Base-by-base conservation (phyloP, 2,113 vertebrate species). In the Vulpes vulpes region DNA sequence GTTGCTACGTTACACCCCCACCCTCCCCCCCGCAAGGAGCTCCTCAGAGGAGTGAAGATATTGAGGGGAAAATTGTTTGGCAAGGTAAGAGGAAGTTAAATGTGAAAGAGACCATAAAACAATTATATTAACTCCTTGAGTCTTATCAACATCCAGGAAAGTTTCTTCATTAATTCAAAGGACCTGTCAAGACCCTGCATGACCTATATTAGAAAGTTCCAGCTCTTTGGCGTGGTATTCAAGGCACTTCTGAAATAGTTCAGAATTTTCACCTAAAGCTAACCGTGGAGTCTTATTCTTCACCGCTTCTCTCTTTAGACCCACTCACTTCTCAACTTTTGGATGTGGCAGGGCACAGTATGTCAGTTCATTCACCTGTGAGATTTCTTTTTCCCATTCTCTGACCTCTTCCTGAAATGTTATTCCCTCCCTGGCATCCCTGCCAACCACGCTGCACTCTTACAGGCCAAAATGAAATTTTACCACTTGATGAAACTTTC, bases 61-160 rank as follows among this genome's bases (percentile, higher is more conserved):
- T 2, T 74, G 60, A 25, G 73, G n/a, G 3, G 30, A 51, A 65
- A 51, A 57, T 11, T 27, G 43, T 91, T 53, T 93, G 88, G n/a
- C 93, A 91, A 89, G 14, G 65, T 30, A n/a, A 91, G 53, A 96
- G 89, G 93, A 94, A 97, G 78, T 23, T n/a, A 69, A 10, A 64
- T 9, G 62, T 27, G 84, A 78, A 23, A 35, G 55, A 85, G 91
- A 30, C 27, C 30, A 76, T 57, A 67, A 30, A 67, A 20, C 51
- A 89, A 83, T 55, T 14, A 30, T 35, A 30, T 57, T 76, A 25
- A 16, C 65, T 80, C 49, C 27, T 62, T 69, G 55, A 16, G 14
- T 84, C 43, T 79, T 62, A 78, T 53, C 65, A 22, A 65, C 15
- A n/a, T 30, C 27, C 57, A 30, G 57, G 67, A 59, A 88, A 76